Evolutionary conservation across 2,888 invertebrate genomes (phyloP), one percentile per base, ranked within the genome.

Genomic region (Patella depressa): DNA sequence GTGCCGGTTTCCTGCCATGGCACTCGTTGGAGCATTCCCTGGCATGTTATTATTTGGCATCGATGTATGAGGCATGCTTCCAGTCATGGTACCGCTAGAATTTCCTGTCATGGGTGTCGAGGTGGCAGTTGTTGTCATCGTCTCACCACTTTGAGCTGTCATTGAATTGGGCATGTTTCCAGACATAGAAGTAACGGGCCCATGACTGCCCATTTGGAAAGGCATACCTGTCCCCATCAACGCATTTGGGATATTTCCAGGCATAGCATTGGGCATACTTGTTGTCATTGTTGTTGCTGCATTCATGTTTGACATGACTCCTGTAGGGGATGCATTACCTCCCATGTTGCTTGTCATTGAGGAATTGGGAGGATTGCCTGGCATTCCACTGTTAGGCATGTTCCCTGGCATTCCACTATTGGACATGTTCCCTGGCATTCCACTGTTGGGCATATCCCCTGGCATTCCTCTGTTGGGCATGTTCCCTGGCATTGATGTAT

Each of bases 381-480:
- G 71, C 54, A 72, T 76, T 53, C 59, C 71, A 72, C 74, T 79
- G 45, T 45, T 71, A 11, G 74, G 15, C 29, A 24, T 53, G 34
- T 55, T 54, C 34, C 54, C 65, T 72, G 78, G 29, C 76, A 80
- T 78, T 55, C 71, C 45, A 71, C 73, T 78, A 11, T 45, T 45
- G 24, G 80, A 75, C 78, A 80, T 78, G 70, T 77, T 78, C 34
- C 79, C 77, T 9, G 77, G 72, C 77, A 79, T 79, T 73, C 71
- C 74, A 71, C 34, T 54, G 57, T 29, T 76, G 11, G 65, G 19
- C 65, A 65, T 65, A 3, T 24, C 14, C 11, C 65, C 24, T 2
- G n/a, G 12, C n/a, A 19, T 65, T 19, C 19, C n/a, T 3, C 9
- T 65, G 14, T 11, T 65, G 4, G 19, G 11, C 65, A 65, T 65